Evolutionary conservation across 2,888 invertebrate species (phyloP), one percentile per base, ranked within the genome.

Genomic region (Bombylius discolor): DNA sequence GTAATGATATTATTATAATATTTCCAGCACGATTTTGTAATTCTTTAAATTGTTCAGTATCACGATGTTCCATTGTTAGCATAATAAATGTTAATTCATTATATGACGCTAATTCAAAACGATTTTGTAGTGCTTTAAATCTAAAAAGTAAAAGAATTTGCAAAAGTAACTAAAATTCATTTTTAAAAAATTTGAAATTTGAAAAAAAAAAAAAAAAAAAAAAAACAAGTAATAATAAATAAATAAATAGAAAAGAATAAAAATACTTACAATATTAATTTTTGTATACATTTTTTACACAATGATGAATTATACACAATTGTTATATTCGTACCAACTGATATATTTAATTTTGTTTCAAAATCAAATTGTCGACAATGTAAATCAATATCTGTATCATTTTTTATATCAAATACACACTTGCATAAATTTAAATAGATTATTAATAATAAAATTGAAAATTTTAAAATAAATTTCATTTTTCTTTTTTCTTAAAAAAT

Each of bases 321-420:
- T 8, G 55, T 51, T 44, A 57, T 52, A 31, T 51, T 34, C 1
- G 47, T 48, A 12, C 57, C 51, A 32, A 42, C 36, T 6, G 53
- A 49, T 31, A 59, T 46, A 52, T 59, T 57, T 32, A 59, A 55
- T 47, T 54, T 56, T 6, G 34, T 12, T 31, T 50, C 39, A 31
- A 59, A 59, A 54, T 59, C 51, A 39, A 48, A 56, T 49, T 57
- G 47, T 34, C 46, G 31, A 34, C 59, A 59, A 34, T 59, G 55
- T 8, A 50, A 56, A 36, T 52, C 50, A 5, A 34, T 12, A 53
- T 56, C 53, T 36, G 46, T 49, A 14, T 33, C 51, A 36, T 46
- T 11, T 45, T 11, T 42, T 42, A 11, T 42, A 11, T 42, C 11
- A 5, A 11, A 42, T 42, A 11, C 11, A 11, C 8, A 42, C 11